phyloP scores from a whole-genome alignment of 2,113 vertebrate genomes.

The Larimichthys polyactis region DNA sequence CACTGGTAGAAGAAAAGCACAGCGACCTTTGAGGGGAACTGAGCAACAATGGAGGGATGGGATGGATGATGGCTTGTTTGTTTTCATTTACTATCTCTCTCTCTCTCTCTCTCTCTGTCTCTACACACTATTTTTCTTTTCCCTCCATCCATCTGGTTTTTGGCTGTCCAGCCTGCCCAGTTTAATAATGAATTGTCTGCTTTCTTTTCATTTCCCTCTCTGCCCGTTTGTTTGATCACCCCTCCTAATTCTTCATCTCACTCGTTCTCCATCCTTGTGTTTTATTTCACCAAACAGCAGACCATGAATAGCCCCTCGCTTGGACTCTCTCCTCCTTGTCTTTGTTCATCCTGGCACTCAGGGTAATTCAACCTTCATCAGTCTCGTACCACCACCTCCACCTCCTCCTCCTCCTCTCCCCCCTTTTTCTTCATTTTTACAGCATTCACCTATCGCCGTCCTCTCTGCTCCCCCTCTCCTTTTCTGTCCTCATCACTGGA shows the following conservation, averaged over 20 bases:
- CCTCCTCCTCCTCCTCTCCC: not conserved
- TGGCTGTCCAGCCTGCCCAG: slow-evolving; percentile 47
- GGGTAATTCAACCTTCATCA: slow-evolving; percentile 58
- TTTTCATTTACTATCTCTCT: slow-evolving; percentile 70
- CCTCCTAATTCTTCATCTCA: slow-evolving; percentile 50
- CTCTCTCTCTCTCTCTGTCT: slow-evolving; percentile 31
- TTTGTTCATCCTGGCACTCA: slow-evolving; percentile 69
- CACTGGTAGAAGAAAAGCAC: slow-evolving; percentile 64
- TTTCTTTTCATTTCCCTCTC: slow-evolving; percentile 67
- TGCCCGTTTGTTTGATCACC: slow-evolving; percentile 61
- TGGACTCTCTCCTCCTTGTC: slow-evolving; percentile 48
- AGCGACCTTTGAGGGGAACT: slow-evolving; percentile 75
- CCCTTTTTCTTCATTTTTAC: slow-evolving; percentile 44
- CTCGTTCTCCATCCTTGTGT: slow-evolving; percentile 43
- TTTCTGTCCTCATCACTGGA: slow-evolving; percentile 61
- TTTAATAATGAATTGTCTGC: slow-evolving; percentile 68
- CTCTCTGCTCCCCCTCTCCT: slow-evolving; percentile 40
- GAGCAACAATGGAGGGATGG: slow-evolving; percentile 70
- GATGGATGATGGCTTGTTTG: slow-evolving; percentile 79
- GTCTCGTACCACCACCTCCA: slow-evolving; percentile 10
- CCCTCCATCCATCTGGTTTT: slow-evolving; percentile 54
- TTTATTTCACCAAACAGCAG: slow-evolving; percentile 59
- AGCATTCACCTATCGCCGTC: slow-evolving; percentile 48
- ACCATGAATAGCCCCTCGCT: slow-evolving; percentile 38
- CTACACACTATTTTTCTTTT: slow-evolving; percentile 48